Evolutionary conservation across 2,888 invertebrate species (phyloP).

Genomic region (Habrosyne pyritoides): DNA sequence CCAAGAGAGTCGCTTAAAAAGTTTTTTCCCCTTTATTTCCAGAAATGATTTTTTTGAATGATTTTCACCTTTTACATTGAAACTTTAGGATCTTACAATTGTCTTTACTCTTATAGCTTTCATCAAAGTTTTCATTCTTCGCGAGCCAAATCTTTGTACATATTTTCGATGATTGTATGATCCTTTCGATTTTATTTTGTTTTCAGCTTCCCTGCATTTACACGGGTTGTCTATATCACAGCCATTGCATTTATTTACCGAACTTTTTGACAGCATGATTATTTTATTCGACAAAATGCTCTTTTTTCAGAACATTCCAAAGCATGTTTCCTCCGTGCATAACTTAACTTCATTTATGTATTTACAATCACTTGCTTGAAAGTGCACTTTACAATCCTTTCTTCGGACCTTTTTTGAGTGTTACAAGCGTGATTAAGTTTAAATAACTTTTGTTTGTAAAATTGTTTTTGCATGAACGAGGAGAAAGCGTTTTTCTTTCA

Average conservation of each 20-base stretch:
- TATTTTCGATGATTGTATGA: constrained; percentile 43
- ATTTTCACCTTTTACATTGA: constrained; percentile 19
- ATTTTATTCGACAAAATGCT: constrained; percentile 22
- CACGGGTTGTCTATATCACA: constrained; percentile 29
- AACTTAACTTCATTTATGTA: constrained; percentile 37
- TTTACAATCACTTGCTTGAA: constrained; percentile 66
- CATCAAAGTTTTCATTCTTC: too few relatives aligned
- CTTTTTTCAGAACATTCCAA: constrained; percentile 39
- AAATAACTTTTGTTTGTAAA: constrained; percentile 47
- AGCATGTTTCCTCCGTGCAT: constrained; percentile 73
- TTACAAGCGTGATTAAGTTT: constrained; percentile 39
- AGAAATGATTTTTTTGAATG: constrained; percentile 37
- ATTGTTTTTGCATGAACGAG: constrained; percentile 48
- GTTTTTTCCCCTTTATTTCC: constrained; percentile 37
- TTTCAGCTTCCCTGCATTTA: constrained; percentile 56
- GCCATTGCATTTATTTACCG: constrained; percentile 28
- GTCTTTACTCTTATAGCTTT: constrained; percentile 13
- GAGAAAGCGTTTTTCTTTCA: constrained; percentile 16
- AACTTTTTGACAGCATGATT: constrained; percentile 49
- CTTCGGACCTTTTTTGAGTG: constrained; percentile 44
- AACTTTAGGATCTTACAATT: constrained; percentile 45
- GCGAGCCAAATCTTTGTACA: neutral
- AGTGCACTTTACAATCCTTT: constrained; percentile 35
- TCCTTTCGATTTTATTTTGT: constrained; percentile 35
- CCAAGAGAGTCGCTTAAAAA: constrained; percentile 59